Evolutionary conservation across 53 echinoderm and acorn worm genomes (phyloP), one percentile per base, ranked within the genome.

Genomic region (Crossaster papposus): DNA sequence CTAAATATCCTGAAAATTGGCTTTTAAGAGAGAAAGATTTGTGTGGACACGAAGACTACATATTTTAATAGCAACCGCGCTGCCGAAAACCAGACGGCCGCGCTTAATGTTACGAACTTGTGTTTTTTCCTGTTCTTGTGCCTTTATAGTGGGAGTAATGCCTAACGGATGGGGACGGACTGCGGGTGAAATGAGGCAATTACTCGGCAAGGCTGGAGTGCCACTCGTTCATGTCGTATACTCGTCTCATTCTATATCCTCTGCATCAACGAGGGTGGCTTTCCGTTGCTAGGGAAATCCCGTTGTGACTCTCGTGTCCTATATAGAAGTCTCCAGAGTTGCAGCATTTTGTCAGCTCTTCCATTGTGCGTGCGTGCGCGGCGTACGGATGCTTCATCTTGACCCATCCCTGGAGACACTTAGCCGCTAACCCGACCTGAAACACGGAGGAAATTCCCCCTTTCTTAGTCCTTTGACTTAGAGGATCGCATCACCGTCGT

Each of bases 281-380:
- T 82, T 82, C 82, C 82, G 82, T 82, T 82, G 82, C 38, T 38
- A 82, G 54, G 82, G 82, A 82, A 82, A 50, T 35, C 82, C 37
- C 28, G 82, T 68, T 38, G 65, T 55, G 68, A 64, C 82, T 82
- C 82, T 36, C n/a, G 68, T 68, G 68, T 4, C 62, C 62, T 23
- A n/a, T n/a, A n/a, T n/a, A 23, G 17, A 11, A 44, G 44, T 44
- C 68, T 28, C 4, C 20, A 18, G 68, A 68, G n/a, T 68, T 28
- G 58, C 17, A 58, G 58, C 58, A 58, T 17, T n/a, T 58, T 20
- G 68, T 26, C 28, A 68, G 68, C 68, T 68, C 28, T 68, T 68
- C 22, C 58, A 23, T 68, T 20, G 24, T 68, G 24, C 68, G 68
- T 26, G 68, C 11, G 68, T 10, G 9, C 28, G 24, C n/a, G 24